Evolutionary conservation across 2,888 invertebrate species (phyloP).

Genomic region (Deilephila porcellus): DNA sequence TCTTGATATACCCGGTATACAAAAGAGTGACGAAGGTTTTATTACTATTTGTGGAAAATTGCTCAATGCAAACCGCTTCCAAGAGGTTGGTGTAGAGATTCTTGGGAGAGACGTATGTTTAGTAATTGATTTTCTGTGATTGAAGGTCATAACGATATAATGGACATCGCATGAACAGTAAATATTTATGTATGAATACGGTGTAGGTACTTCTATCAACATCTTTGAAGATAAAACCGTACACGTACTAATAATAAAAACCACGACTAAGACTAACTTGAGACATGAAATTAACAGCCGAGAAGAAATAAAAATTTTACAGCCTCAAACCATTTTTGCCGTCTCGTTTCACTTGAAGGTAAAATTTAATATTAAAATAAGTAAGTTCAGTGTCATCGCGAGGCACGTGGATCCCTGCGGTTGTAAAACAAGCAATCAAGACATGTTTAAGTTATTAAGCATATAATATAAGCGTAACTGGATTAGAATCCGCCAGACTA

Average conservation of each 20-base stretch:
- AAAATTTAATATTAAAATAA: conserved; percentile 11
- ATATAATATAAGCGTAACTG: conserved; percentile 32
- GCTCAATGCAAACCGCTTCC: no score
- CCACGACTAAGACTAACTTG: not conserved
- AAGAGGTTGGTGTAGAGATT: no score
- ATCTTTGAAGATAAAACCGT: not conserved
- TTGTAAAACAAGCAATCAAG: conserved; percentile 33
- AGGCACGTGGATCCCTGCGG: conserved; percentile 28
- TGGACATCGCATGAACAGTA: no score
- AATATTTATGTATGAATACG: no score
- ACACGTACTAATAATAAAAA: not conserved
- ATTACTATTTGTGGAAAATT: no score
- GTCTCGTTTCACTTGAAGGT: conserved; percentile 5
- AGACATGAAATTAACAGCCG: not conserved
- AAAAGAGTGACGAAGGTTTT: no score
- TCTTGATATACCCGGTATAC: no score
- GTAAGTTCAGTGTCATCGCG: conserved; percentile 7
- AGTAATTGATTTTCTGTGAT: no score
- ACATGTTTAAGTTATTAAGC: conserved; percentile 30
- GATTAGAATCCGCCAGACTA: conserved; percentile 32
- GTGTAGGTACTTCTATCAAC: no score
- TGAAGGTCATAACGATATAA: no score
- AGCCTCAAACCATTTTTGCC: not conserved
- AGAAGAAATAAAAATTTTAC: not conserved
- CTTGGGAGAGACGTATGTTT: no score